Evolutionary conservation across 2,797 vertebrate genomes (phyloP).

Genomic region (Ataeniobius toweri): DNA sequence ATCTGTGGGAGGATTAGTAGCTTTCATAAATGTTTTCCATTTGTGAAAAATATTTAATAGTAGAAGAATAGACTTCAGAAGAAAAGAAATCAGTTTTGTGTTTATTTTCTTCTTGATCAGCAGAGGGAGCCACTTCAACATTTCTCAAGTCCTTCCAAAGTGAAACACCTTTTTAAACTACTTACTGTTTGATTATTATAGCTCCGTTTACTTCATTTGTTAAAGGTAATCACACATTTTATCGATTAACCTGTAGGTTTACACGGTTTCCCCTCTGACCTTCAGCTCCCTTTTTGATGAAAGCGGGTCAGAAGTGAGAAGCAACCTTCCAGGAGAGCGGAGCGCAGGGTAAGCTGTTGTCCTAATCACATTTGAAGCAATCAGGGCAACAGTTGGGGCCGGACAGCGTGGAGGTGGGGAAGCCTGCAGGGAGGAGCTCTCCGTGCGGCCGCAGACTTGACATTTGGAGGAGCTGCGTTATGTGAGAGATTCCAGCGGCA

Average conservation of each 20-base stretch:
- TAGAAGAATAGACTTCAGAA: neutral
- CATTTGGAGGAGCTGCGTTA: constrained; percentile 21
- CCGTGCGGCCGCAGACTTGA: constrained; percentile 16
- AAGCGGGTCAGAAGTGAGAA: constrained; percentile 6
- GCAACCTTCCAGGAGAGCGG: constrained; percentile 23
- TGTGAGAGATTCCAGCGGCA: constrained; percentile 19
- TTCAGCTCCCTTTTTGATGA: constrained; percentile 6
- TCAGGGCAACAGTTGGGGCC: constrained; percentile 62
- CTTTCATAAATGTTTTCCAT: too few relatives aligned
- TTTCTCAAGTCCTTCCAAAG: neutral
- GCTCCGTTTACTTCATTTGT: neutral
- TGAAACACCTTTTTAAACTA: neutral
- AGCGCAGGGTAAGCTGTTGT: constrained; percentile 41
- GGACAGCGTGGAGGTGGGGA: constrained; percentile 32
- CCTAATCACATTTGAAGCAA: constrained; percentile 52
- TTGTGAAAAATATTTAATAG: too few relatives aligned
- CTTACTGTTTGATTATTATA: neutral
- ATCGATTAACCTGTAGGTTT: neutral
- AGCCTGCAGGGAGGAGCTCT: constrained; percentile 48
- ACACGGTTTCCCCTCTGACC: neutral
- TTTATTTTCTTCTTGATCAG: neutral
- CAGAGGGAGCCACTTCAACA: constrained; percentile 5
- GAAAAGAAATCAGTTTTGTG: neutral
- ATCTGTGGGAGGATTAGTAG: too few relatives aligned
- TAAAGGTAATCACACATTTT: neutral